Conservation (phyloP, 37 sponge, comb jelly and placozoan genomes). For the Halisarca cf. caerulea region DNA sequence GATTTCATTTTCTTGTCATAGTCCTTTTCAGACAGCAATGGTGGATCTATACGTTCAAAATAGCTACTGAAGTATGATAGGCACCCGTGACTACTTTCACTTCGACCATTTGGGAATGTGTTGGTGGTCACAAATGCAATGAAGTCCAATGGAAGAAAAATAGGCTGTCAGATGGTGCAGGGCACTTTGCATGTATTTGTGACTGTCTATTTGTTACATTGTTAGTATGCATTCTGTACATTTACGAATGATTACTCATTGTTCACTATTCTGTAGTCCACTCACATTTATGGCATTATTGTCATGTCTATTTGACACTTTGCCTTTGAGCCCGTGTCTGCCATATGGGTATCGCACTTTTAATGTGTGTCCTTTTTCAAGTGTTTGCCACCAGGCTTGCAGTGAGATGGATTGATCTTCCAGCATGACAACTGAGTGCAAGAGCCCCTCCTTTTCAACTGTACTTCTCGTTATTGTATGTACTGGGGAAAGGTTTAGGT, state of each 20-base stretch:
- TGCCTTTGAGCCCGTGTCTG: not conserved
- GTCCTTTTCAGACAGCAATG: not conserved
- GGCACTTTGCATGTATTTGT: no score
- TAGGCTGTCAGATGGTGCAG: no score
- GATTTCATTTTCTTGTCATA: not conserved
- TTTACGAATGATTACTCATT: not conserved
- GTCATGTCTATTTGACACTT: not conserved
- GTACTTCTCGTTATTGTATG: not conserved
- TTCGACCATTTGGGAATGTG: not conserved
- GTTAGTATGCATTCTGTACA: not conserved
- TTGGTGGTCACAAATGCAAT: not conserved
- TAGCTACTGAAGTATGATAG: not conserved
- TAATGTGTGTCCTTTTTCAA: not conserved
- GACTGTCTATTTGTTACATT: not conserved
- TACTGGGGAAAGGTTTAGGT: not conserved
- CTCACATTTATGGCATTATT: not conserved
- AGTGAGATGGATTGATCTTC: not conserved
- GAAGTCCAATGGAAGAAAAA: no score
- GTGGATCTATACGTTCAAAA: not conserved
- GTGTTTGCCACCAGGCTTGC: not conserved
- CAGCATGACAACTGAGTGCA: not conserved
- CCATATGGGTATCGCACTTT: not conserved
- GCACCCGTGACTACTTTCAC: not conserved
- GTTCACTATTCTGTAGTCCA: not conserved
- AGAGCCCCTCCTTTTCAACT: not conserved